Conservation (phyloP, 2,888 invertebrate species). For the Hydrotaea diabolus region DNA sequence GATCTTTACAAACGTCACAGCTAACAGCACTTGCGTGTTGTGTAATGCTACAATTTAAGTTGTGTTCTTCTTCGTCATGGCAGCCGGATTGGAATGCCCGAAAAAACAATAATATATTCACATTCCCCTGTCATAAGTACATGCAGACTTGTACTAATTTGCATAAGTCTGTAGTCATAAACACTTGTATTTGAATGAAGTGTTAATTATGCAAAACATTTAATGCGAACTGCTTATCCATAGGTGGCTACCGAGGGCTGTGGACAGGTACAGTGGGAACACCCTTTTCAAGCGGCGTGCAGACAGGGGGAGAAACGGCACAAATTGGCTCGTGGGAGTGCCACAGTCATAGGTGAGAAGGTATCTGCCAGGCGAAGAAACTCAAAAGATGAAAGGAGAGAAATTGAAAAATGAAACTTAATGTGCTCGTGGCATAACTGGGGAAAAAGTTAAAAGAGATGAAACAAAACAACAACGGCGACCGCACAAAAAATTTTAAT, state of each 20-base stretch:
- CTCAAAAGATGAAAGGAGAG: constrained; percentile 4
- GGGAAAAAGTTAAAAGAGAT: constrained; percentile 37
- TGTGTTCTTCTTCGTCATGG: neutral
- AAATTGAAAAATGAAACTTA: constrained; percentile 47
- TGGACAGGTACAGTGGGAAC: neutral
- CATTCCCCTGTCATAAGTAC: neutral
- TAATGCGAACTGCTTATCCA: constrained; percentile 42
- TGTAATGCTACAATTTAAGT: constrained; percentile 12
- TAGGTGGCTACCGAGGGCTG: neutral
- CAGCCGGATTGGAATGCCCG: neutral
- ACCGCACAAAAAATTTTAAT: constrained; percentile 46
- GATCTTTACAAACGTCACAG: constrained; percentile 47
- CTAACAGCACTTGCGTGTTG: constrained; percentile 58
- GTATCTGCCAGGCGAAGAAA: neutral
- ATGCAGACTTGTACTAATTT: constrained; percentile 55
- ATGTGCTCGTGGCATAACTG: constrained; percentile 41
- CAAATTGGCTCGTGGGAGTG: constrained; percentile 28
- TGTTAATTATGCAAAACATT: constrained; percentile 67
- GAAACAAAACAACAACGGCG: constrained; percentile 39
- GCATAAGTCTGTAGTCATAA: constrained; percentile 65
- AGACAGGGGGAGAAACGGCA: neutral
- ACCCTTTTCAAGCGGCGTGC: neutral
- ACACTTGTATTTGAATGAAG: constrained; percentile 65
- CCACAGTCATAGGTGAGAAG: neutral
- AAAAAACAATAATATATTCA: constrained; percentile 22